Conservation (phyloP, 2,113 vertebrate genomes). For the Acrocephalus kingi region DNA sequence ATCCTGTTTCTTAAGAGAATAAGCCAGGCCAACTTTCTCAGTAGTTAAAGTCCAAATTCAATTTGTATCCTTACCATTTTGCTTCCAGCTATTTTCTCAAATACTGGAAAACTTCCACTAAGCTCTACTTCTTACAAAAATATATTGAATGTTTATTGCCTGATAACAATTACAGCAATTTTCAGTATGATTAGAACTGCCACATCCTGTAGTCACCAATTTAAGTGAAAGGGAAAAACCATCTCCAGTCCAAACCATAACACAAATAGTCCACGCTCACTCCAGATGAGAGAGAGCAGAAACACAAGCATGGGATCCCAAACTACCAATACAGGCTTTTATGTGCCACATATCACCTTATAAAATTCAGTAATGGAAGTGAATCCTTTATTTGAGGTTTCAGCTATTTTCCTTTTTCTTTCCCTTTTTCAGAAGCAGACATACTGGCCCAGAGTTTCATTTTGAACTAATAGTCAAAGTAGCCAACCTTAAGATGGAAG, state of each 20-base stretch:
- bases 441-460: background rate
- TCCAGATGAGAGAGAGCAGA: slow-evolving; percentile 37
- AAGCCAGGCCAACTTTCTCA: slow-evolving; percentile 26
- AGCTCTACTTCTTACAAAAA: slow-evolving; percentile 23
- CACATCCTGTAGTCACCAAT: slow-evolving; percentile 62
- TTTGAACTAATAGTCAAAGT: slow-evolving; percentile 15
- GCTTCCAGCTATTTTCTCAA: slow-evolving; percentile 48
- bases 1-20: slow-evolving; percentile 40
- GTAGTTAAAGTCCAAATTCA: slow-evolving; percentile 26
- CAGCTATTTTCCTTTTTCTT: slow-evolving; percentile 14
- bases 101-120: slow-evolving; percentile 41
- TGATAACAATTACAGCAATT: slow-evolving; percentile 62
- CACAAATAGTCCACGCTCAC: slow-evolving; percentile 25
- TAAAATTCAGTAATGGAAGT: slow-evolving; percentile 47
- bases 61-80: slow-evolving; percentile 36
- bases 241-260: slow-evolving; percentile 38
- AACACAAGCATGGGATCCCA: slow-evolving; percentile 29
- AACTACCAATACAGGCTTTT: slow-evolving; percentile 28
- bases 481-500: background rate
- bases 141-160: slow-evolving; percentile 57
- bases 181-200: slow-evolving; percentile 50
- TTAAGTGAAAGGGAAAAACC: slow-evolving; percentile 49
- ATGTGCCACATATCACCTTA: slow-evolving; percentile 46
- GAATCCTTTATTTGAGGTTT: slow-evolving; percentile 39
- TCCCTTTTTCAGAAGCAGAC: background rate